Evolutionary conservation across 2,888 invertebrate species (phyloP).

Genomic region (Parnassius mnemosyne): DNA sequence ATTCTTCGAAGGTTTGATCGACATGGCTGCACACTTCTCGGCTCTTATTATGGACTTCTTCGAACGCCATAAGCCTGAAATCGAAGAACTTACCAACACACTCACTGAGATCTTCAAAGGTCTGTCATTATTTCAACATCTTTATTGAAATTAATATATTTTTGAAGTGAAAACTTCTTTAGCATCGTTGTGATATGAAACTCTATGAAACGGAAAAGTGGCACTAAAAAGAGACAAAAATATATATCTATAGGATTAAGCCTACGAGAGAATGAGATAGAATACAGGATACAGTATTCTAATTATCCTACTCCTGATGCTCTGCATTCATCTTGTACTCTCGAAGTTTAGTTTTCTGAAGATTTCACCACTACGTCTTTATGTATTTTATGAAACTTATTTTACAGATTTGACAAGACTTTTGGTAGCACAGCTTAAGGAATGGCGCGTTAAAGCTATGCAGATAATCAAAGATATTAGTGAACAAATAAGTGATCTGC

Average conservation of each 20-base stretch:
- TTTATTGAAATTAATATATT: no score
- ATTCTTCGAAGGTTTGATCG: slow-evolving; percentile 59
- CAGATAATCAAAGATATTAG: slow-evolving; percentile 55
- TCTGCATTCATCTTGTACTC: no score
- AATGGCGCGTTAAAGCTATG: slow-evolving; percentile 54
- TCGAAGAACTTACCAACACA: slow-evolving; percentile 80
- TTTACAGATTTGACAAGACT: slow-evolving; percentile 65
- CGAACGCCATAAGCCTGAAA: slow-evolving; percentile 84
- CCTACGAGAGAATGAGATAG: no score
- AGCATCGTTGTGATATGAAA: no score
- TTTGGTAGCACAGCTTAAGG: slow-evolving; percentile 63
- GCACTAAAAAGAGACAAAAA: no score
- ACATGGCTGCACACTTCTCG: slow-evolving; percentile 73
- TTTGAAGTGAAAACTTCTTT: no score
- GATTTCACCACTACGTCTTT: no score
- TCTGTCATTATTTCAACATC: slow-evolving; percentile 32
- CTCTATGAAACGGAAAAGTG: no score
- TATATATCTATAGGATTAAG: no score
- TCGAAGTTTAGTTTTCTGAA: no score
- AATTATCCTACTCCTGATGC: no score
- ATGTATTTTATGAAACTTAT: not conserved
- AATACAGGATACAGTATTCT: no score
- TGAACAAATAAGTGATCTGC: slow-evolving; percentile 65
- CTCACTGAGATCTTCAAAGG: slow-evolving; percentile 77
- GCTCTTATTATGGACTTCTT: slow-evolving; percentile 78